Percentiles rank a stretch among this genome's conserved stretches.
These are phyloP conservation scores for Syngnathus acus DNA, from an alignment of 2,797 vertebrate species.

Conservation along the genomic window DNA sequence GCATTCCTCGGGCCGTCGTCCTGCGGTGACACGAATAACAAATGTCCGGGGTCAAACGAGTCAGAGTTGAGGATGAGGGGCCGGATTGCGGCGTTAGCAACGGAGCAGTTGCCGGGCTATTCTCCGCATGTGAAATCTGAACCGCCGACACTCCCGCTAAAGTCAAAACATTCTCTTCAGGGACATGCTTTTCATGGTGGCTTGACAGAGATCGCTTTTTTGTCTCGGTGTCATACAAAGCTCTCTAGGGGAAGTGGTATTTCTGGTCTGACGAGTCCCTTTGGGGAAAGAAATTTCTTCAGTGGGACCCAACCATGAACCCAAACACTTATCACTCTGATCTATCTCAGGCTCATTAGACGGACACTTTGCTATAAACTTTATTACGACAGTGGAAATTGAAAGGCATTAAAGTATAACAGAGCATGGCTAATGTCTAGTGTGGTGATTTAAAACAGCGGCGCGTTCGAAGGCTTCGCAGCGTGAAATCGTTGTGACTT, in stretches of 20 bases:
- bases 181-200: constrained; percentile 33
- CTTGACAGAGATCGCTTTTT: constrained; percentile 36
- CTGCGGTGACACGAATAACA: constrained; percentile 11
- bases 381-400: constrained; percentile 50
- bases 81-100: constrained; percentile 1
- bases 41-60: constrained; percentile 28
- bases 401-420: constrained; percentile 49
- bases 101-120: constrained; percentile 27
- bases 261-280: constrained; percentile 44
- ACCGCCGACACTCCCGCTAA: constrained; percentile 32
- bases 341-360: constrained; percentile 43
- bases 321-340: constrained; percentile 29
- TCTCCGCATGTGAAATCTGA: constrained; percentile 51
- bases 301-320: constrained; percentile 38
- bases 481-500: constrained; percentile 26
- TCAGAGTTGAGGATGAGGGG: constrained; percentile 40
- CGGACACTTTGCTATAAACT: constrained; percentile 50
- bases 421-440: constrained; percentile 45
- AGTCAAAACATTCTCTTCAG: constrained; percentile 51
- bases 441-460: constrained; percentile 33
- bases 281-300: constrained; percentile 23
- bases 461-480: constrained; percentile 21
- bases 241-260: constrained; percentile 36
- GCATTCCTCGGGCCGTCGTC: constrained; percentile 31
- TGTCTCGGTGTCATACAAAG: constrained; percentile 27